Conservation (phyloP, 2,888 invertebrate species). For the Tetragnatha montana region DNA sequence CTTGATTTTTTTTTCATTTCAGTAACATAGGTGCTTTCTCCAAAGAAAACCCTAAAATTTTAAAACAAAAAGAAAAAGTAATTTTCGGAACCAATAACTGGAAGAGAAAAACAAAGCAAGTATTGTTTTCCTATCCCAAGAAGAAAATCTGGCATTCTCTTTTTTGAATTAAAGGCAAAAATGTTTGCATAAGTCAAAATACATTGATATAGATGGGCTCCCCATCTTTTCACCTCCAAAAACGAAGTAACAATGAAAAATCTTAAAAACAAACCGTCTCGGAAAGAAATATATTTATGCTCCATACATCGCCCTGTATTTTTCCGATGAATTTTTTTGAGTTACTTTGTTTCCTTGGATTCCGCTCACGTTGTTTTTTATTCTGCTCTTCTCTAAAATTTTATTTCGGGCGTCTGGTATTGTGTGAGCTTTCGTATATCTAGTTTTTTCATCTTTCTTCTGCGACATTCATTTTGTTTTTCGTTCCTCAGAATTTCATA, state of each 20-base stretch:
- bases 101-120: too few species aligned
- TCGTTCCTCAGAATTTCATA: slow-evolving; percentile 12
- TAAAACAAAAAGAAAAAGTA: too few species aligned
- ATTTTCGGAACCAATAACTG: too few species aligned
- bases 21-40: too few species aligned
- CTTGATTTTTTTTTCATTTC: too few species aligned
- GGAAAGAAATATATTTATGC: slow-evolving; percentile 28
- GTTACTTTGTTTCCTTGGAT: background rate
- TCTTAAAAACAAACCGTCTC: background rate
- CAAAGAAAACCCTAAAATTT: too few species aligned
- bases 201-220: background rate
- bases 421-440: background rate
- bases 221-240: background rate
- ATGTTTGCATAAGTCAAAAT: background rate
- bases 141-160: too few species aligned
- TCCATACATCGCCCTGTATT: slow-evolving; percentile 11
- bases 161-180: too few species aligned
- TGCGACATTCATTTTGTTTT: slow-evolving; percentile 2
- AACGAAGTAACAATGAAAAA: background rate
- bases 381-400: background rate
- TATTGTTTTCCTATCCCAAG: too few species aligned
- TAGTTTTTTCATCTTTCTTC: background rate
- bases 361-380: slow-evolving; percentile 19
- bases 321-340: slow-evolving; percentile 15
- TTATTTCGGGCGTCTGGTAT: slow-evolving; percentile 23